Evolutionary conservation across 1,140 invertebrate species (phyloP).

Genomic region (Bathynomus jamesi): DNA sequence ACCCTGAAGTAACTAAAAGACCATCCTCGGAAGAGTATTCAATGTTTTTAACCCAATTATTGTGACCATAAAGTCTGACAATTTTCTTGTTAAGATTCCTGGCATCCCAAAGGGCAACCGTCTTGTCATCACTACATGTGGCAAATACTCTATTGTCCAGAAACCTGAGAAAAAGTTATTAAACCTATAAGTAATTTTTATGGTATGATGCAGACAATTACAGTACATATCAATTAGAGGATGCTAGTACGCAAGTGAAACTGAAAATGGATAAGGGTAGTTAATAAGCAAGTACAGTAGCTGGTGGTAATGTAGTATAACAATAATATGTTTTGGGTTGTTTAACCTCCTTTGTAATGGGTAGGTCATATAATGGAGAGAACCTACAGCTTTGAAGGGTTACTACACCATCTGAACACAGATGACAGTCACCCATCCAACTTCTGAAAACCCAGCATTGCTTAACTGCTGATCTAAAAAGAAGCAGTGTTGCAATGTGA

Average conservation of each 20-base stretch:
- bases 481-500: too few species aligned
- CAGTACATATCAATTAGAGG: neutral
- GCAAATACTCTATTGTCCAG: conserved; percentile 79
- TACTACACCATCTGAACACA: too few species aligned
- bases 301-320: neutral
- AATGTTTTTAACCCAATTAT: conserved; percentile 94
- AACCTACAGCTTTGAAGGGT: too few species aligned
- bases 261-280: neutral
- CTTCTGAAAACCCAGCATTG: too few species aligned
- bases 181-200: neutral
- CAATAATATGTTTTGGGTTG: neutral
- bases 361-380: neutral
- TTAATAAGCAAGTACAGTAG: neutral
- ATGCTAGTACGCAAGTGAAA: neutral
- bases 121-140: conserved; percentile 86
- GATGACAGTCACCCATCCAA: too few species aligned
- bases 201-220: neutral
- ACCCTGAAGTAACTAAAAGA: conserved; percentile 77
- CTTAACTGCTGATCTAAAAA: too few species aligned
- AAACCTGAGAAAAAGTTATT: conserved; percentile 55
- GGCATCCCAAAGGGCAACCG: conserved; percentile 84
- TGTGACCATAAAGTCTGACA: conserved; percentile 71
- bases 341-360: neutral
- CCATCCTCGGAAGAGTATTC: conserved; percentile 82
- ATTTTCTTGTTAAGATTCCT: conserved; percentile 70